Evolutionary conservation across 2,888 invertebrate species (phyloP), one percentile per base, ranked within the genome.

Genomic region (Dione juno): DNA sequence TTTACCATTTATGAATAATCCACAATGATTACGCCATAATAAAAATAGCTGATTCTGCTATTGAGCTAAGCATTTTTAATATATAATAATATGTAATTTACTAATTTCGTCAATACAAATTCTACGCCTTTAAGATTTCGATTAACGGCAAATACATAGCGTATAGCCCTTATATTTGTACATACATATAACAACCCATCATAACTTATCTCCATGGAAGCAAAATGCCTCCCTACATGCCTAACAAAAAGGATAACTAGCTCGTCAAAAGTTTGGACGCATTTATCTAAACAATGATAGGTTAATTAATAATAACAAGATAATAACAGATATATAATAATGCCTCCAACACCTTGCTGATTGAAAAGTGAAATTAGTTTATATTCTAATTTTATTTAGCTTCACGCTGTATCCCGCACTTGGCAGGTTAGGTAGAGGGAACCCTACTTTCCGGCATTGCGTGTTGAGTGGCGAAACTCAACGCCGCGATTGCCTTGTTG

Each of bases 11-110:
- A 28, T 53, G 28, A 28, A 52, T 21, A 53, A 35, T 53, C 53
- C n/a, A 28, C 35, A 13, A 19, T 28, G 35, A 28, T 53, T 53
- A 13, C 35, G 53, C 14, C 14, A 14, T n/a, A 53, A 28, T 53
- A 35, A 53, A 53, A 53, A 53, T 53, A 53, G 53, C 53, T 53
- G 53, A 53, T 35, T 28, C 2, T n/a, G 35, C 53, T 35, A 28
- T 53, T 53, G 53, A 53, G 14, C 28, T 8, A 53, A 53, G 53
- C 35, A 53, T 28, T 14, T 53, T 53, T 53, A 28, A 53, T 21
- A 53, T n/a, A n/a, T n/a, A n/a, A n/a, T n/a, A n/a, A n/a, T n/a
- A n/a, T n/a, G n/a, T n/a, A n/a, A n/a, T n/a, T n/a, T n/a, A n/a
- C n/a, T n/a, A n/a, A n/a, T n/a, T n/a, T n/a, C n/a, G n/a, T n/a